Conservation (phyloP, 2,888 invertebrate genomes). For the Brachylomia viminalis region DNA sequence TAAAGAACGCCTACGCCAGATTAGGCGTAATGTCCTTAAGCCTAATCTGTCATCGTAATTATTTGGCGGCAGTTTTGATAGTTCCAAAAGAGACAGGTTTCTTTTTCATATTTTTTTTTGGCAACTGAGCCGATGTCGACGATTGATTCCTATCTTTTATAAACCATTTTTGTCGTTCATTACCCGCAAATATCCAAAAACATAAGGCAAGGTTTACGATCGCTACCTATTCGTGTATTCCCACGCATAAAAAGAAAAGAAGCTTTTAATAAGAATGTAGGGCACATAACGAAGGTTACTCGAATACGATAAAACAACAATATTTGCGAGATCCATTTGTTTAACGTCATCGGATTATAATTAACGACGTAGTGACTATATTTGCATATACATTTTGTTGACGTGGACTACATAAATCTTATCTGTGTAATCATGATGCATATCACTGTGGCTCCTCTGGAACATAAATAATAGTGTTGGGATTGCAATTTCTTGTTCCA, state of each 20-base stretch:
- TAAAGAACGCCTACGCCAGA: too few species aligned
- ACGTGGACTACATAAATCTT: constrained; percentile 43
- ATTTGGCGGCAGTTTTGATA: constrained; percentile 4
- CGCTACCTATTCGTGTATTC: constrained; percentile 11
- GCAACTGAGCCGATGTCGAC: not conserved
- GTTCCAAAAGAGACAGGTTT: not conserved
- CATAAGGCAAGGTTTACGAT: not conserved
- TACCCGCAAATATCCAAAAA: not conserved
- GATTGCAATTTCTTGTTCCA: constrained; percentile 1
- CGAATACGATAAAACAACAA: constrained; percentile 41
- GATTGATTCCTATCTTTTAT: not conserved
- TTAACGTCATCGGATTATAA: constrained; percentile 59
- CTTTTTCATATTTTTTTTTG: not conserved
- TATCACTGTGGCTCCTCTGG: constrained; percentile 21
- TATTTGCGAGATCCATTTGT: constrained; percentile 40
- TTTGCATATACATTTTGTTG: constrained; percentile 44
- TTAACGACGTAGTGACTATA: constrained; percentile 40
- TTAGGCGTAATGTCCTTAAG: not conserved
- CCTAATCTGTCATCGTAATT: constrained; percentile 13
- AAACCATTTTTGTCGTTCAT: not conserved
- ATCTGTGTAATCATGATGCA: constrained; percentile 50
- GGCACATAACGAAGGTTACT: constrained; percentile 35
- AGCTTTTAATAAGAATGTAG: constrained; percentile 35
- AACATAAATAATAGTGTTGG: constrained; percentile 40
- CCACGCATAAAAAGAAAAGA: constrained; percentile 2